A percentile compares a stretch with the other conserved stretches of the same genome.
Conservation (phyloP, 2,113 vertebrate species). For the Nettapus auritus region DNA sequence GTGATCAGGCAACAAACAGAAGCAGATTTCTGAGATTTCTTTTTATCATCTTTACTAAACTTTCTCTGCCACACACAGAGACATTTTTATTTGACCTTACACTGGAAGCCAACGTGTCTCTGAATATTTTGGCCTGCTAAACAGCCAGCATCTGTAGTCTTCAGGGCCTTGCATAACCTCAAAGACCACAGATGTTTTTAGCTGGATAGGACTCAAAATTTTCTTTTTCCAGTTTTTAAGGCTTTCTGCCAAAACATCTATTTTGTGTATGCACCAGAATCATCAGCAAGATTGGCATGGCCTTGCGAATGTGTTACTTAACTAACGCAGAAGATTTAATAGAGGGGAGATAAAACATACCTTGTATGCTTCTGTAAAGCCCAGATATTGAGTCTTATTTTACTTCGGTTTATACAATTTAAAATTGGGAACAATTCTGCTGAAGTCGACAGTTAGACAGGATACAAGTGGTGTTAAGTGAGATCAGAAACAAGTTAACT, state of each 20-base stretch:
- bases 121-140: slow-evolving; percentile 42
- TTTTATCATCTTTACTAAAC: background rate
- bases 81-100: slow-evolving; percentile 44
- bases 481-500: background rate
- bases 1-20: background rate
- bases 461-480: background rate
- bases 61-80: slow-evolving; percentile 41
- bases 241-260: background rate
- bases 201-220: slow-evolving; percentile 14
- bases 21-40: background rate
- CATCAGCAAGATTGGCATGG: background rate
- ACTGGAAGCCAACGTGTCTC: background rate
- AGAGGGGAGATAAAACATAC: background rate
- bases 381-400: background rate
- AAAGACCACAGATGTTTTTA: slow-evolving; percentile 43
- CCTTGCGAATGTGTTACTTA: background rate
- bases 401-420: background rate
- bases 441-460: background rate
- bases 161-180: slow-evolving; percentile 32
- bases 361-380: background rate
- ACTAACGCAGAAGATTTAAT: background rate
- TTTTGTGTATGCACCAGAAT: background rate
- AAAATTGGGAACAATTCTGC: background rate
- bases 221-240: background rate
- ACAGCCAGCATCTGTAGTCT: slow-evolving; percentile 49